Evolutionary conservation across 2,888 invertebrate species (phyloP), one percentile per base, ranked within the genome.

Genomic region (Merodon equestris): DNA sequence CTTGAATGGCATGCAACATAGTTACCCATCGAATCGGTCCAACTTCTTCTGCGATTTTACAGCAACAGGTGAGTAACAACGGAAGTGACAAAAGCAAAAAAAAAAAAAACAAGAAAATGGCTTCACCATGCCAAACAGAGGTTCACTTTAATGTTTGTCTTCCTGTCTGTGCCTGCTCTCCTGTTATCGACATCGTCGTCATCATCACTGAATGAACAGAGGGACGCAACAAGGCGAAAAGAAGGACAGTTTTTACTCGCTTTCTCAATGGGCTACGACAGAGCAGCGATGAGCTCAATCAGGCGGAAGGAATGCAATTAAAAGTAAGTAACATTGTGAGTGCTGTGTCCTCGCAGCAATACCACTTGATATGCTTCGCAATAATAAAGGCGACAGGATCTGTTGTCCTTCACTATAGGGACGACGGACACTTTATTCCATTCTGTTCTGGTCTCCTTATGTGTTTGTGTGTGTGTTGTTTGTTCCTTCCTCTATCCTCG

Each of bases 41-140:
- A 88, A 88, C 85, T 87, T 88, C 85, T 88, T 88, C 84, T 88
- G 88, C 84, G 88, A 88, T 84, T 88, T 88, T 82, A 87, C 88
- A 79, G 87, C 88, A 86, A 88, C 88, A 87, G 88, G 88, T 88
- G 85, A 84, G 85, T 76, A 71, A 17, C 50, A 44, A 18, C 47
- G 45, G 45, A 44, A 34, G 10, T 9, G 64, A 50, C 47, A 19
- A 38, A 38, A 60, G 34, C 14, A 36, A 50, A 2, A 58, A 53
- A 44, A 73, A 34, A 57, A 45, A 44, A 45, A 56, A 34, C 40
- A 60, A n/a, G n/a, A 61, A 60, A 61, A 60, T 15, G 60, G 12
- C 56, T 58, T 48, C 42, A 45, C 79, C 73, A 73, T 48, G 53
- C 54, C 61, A 64, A 67, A 64, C 60, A 61, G 68, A 67, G 56